A percentile compares a stretch with the other conserved stretches of the same genome.
These are phyloP conservation scores for Ridgeia piscesae DNA, from an alignment of 1,140 invertebrate species.

Conservation along the genomic window DNA sequence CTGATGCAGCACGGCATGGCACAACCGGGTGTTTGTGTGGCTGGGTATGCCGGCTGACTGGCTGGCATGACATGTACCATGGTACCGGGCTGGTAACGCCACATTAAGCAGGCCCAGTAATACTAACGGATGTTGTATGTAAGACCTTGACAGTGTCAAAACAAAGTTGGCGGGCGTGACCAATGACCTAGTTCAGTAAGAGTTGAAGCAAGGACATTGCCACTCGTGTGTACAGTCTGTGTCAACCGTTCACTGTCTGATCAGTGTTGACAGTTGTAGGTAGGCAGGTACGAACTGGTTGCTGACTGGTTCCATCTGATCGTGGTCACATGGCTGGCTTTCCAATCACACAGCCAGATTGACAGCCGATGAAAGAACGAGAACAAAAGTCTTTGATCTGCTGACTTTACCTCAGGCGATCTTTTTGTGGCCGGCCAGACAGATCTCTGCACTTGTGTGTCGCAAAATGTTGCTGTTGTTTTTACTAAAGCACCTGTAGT, in stretches of 20 bases:
- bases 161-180: background rate
- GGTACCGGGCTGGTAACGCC: background rate
- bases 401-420: background rate
- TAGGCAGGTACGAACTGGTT: background rate
- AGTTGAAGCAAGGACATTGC: background rate
- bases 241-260: background rate
- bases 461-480: background rate
- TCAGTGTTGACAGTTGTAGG: background rate
- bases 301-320: background rate
- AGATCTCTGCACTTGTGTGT: background rate
- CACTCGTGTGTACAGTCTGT: background rate
- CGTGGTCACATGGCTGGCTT: background rate
- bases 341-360: background rate
- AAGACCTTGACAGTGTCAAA: background rate
- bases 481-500: background rate
- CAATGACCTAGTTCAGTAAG: background rate
- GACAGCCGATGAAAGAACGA: background rate
- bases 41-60: too few species aligned
- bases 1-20: background rate
- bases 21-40: background rate
- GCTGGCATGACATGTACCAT: too few species aligned
- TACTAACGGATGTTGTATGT: background rate
- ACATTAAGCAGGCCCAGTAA: background rate
- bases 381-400: background rate
- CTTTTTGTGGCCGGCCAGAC: background rate